Percentiles rank a stretch among this genome's conserved stretches.
Conservation (phyloP, 92 coral and sea anemone genomes). For the Meandrina meandrites region DNA sequence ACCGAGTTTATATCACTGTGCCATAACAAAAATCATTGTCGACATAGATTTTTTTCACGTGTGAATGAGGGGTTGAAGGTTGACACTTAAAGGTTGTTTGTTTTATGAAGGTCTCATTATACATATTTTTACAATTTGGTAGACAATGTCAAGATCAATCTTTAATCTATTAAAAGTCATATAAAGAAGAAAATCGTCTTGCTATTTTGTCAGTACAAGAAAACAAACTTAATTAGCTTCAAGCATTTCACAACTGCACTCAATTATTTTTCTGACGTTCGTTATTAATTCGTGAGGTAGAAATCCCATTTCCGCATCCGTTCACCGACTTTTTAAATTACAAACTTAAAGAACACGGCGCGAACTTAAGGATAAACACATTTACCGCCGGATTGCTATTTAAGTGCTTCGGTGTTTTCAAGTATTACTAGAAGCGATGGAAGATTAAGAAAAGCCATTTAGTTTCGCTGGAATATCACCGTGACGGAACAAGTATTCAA, state of each 20-base stretch:
- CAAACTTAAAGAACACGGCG: background rate
- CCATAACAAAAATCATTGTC: background rate
- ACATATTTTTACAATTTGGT: background rate
- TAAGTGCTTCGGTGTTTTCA: background rate
- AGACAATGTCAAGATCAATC: background rate
- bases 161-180: background rate
- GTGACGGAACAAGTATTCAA: background rate
- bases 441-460: background rate
- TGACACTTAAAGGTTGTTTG: too few species aligned
- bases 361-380: background rate
- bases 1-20: background rate
- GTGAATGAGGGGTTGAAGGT: background rate
- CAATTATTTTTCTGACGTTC: constrained; percentile 2
- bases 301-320: constrained; percentile 21
- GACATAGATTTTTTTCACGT: background rate
- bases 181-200: background rate
- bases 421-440: background rate
- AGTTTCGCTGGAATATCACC: background rate
- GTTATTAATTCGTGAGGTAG: background rate
- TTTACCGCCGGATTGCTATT: background rate
- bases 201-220: background rate
- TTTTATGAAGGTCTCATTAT: background rate
- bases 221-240: background rate
- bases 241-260: background rate
- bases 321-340: background rate